A percentile compares a stretch with the other conserved stretches of the same genome.
phyloP scores from a whole-genome alignment of 2,797 vertebrate genomes.

The Paratrypauchen microcephalus region DNA sequence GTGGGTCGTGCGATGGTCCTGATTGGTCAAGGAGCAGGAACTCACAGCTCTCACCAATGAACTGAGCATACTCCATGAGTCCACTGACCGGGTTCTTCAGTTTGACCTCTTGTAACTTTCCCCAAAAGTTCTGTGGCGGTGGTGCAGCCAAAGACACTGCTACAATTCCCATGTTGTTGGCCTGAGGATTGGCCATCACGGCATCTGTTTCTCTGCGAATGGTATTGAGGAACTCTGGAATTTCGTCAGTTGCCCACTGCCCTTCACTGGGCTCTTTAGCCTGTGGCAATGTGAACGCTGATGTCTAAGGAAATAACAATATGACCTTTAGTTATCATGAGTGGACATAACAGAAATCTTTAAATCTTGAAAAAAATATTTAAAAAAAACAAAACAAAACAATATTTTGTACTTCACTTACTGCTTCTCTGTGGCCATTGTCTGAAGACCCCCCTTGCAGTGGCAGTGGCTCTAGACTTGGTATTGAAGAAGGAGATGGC shows the following conservation, averaged over 20 bases:
- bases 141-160: slow-evolving; percentile 81
- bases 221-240: slow-evolving; percentile 86
- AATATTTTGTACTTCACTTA: slow-evolving; percentile 21
- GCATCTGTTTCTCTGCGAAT: slow-evolving; percentile 75
- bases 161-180: slow-evolving; percentile 61
- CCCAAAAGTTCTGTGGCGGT: slow-evolving; percentile 76
- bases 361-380: too few relatives aligned
- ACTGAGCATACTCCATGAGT: slow-evolving; percentile 91
- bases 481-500: slow-evolving; percentile 19
- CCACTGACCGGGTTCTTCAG: slow-evolving; percentile 94
- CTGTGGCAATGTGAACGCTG: slow-evolving; percentile 20
- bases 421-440: slow-evolving; percentile 42
- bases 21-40: slow-evolving; percentile 90
- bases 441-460: slow-evolving; percentile 26
- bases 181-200: slow-evolving; percentile 40
- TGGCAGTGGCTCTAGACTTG: slow-evolving; percentile 32
- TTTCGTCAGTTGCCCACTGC: slow-evolving; percentile 90
- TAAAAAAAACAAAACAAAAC: not conserved
- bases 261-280: slow-evolving; percentile 37
- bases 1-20: slow-evolving; percentile 92
- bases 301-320: slow-evolving; percentile 3
- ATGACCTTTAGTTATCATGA: not conserved
- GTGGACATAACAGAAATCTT: not conserved
- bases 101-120: slow-evolving; percentile 86
- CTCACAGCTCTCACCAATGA: slow-evolving; percentile 87